Base-by-base conservation (phyloP, 2,113 vertebrate species). In the Actenoides lindsayi region DNA sequence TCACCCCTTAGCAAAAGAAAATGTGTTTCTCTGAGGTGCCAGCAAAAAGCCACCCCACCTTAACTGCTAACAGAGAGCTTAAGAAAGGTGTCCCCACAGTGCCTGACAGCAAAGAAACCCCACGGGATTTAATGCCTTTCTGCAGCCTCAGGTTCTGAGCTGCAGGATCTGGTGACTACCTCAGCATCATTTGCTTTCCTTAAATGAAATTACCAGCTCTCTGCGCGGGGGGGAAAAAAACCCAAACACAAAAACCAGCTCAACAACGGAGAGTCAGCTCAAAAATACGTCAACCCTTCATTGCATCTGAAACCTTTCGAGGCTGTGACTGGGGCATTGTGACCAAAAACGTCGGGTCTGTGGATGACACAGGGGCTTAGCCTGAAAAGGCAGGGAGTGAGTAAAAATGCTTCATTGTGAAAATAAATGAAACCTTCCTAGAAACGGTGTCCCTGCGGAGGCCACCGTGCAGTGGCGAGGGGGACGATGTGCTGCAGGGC, bases 81-180 rank as follows among this genome's bases (percentile, higher is more conserved):
- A 42, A 33, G 57, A 35, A 68, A 46, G 16, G 15, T 11, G 15
- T 11, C 18, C 50, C 53, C 0, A 17, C 44, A 17, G 0, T n/a
- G 16, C 35, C 18, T 3, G 41, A 27, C 9, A 54, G 16, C 15
- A 73, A 62, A 65, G 51, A 67, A 51, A 21, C 15, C 28, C 57
- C 6, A 2, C 13, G 33, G 20, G 24, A 31, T 82, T 62, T 21
- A 14, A 76, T 6, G n/a, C 10, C 54, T 53, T 83, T 53, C 57
- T 92, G 71, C 50, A 76, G 30, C 18, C 39, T 37, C 86, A 23
- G 11, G 18, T 71, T 65, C 68, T 16, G 77, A 82, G 67, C 74
- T 64, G 70, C 42, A 62, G 75, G 21, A 51, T 31, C 39, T 41
- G n/a, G 16, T 3, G 2, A 75, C 69, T 18, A 17, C 48, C 64